phyloP scores from a whole-genome alignment of 1,140 invertebrate species.

The Formica selysi region DNA sequence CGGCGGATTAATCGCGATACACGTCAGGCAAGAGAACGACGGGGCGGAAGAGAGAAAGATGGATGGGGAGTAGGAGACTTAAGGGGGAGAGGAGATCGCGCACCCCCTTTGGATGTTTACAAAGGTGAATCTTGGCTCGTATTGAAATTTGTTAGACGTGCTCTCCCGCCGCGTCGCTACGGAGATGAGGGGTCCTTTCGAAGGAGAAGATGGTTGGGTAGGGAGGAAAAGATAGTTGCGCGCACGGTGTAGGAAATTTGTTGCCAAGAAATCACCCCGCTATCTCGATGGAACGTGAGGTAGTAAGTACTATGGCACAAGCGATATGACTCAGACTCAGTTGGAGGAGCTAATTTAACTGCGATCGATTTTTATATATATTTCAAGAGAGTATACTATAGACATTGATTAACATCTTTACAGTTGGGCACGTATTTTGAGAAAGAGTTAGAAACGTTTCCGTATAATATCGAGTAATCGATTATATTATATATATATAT shows the following conservation, averaged over 20 bases:
- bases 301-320: neutral
- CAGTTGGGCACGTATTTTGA: neutral
- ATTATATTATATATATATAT: neutral
- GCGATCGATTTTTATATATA: conserved; percentile 15
- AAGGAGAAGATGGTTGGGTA: neutral
- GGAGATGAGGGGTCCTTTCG: conserved; percentile 20
- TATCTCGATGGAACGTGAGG: neutral
- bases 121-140: conserved; percentile 50
- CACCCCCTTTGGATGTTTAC: conserved; percentile 30
- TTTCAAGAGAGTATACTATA: neutral
- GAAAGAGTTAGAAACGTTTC: neutral
- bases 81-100: neutral
- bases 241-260: conserved; percentile 24
- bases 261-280: conserved; percentile 35
- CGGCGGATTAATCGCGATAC: conserved; percentile 68
- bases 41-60: conserved; percentile 47
- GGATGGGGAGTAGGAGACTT: conserved; percentile 11
- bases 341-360: conserved; percentile 24
- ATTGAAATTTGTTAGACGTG: conserved; percentile 50
- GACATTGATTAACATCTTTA: neutral
- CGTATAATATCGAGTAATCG: neutral
- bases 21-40: conserved; percentile 38
- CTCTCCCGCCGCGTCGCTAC: neutral
- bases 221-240: neutral
- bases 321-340: neutral